Base-by-base conservation (phyloP, 2,888 invertebrate genomes). In the Xanthia togata region DNA sequence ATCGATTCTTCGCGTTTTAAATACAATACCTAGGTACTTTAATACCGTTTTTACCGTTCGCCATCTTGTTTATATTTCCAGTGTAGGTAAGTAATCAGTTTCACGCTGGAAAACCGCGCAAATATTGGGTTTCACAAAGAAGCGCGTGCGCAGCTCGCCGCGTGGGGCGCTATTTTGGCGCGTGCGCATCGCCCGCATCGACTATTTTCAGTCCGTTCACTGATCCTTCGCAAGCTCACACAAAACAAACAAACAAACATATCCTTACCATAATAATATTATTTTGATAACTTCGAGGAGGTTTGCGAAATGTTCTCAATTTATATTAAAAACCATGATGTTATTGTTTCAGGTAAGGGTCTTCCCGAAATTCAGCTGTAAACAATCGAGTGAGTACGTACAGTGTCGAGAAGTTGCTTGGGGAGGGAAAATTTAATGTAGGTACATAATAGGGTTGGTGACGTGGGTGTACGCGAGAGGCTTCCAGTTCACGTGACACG, bases 81-180 rank as follows among this genome's bases (percentile, higher is more conserved):
- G 31, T 76, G 14, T 63, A 73, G 4, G 6, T 62, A 44, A n/a
- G n/a, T 53, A 57, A 64, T 69, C 26, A 70, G 31, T 73, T 78
- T 70, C 11, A 72, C n/a, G 50, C 76, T 85, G 81, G 65, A 73
- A 72, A 65, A 70, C 67, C 50, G 73, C 69, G 77, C 73, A 77
- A 81, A 76, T 82, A 76, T 78, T 71, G 41, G 60, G 77, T 82
- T 74, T 72, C 70, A 85, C 76, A 85, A 87, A 86, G 67, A 65
- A 83, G 79, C 89, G 88, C 78, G n/a, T 60, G 82, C 92, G 89
- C 82, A 86, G 14, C 12, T 53, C 74, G 90, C 90, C 90, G 92
- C 92, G 92, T 92, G 92, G 93, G 92, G 76, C 89, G 91, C 92
- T 95, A 95, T 95, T 94, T 95, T 91, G 55, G 79, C 87, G 92